phyloP scores from a whole-genome alignment of 2,797 vertebrate species.

The Antrozous pallidus region DNA sequence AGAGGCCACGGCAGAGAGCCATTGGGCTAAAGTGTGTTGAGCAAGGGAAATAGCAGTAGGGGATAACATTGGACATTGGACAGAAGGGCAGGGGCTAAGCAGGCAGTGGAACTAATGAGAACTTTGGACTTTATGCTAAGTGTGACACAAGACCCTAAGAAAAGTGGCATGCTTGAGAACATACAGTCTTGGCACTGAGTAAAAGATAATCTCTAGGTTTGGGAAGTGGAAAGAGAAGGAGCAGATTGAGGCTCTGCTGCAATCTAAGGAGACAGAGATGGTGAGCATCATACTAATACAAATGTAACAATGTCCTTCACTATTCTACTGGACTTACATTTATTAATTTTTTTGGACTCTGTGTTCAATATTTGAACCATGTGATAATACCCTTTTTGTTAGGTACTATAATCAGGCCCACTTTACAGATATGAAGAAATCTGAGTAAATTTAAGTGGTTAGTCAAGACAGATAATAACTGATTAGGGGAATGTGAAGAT shows the following conservation, averaged over 20 bases:
- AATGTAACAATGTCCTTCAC: background rate
- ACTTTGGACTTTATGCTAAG: background rate
- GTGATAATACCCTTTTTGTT: background rate
- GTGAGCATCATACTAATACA: background rate
- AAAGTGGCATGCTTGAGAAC: background rate
- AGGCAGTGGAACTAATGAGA: background rate
- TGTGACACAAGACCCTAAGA: background rate
- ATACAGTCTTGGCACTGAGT: background rate
- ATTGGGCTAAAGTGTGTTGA: fast-evolving
- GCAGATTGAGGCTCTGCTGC: background rate
- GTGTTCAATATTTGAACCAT: background rate
- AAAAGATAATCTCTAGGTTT: background rate
- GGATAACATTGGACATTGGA: background rate
- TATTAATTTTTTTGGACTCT: background rate
- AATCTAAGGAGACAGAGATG: fast-evolving
- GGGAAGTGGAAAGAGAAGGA: background rate
- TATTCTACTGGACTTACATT: background rate
- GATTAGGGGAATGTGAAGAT: background rate
- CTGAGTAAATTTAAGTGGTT: background rate
- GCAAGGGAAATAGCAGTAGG: fast-evolving
- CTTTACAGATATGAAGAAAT: background rate
- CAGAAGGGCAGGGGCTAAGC: no score
- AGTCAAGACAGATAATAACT: background rate
- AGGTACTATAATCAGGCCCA: background rate
- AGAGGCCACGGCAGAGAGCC: fast-evolving